Conservation (phyloP, 2,113 vertebrate species). For the Plotosus lineatus region DNA sequence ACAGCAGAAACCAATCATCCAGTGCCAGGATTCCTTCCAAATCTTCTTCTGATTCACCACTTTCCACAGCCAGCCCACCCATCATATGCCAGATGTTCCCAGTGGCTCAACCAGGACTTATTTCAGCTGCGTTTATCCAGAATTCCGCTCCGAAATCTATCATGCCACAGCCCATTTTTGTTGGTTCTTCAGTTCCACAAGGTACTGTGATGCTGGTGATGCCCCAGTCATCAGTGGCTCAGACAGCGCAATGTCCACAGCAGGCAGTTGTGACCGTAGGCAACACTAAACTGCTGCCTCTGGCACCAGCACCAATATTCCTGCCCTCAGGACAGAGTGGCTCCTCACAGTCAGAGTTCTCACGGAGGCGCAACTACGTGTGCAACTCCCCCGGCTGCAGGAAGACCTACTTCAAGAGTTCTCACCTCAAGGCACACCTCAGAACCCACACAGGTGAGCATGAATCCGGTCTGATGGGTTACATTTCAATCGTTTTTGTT, state of each 20-base stretch:
- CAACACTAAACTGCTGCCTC: slow-evolving; percentile 87
- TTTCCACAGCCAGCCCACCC: slow-evolving; percentile 75
- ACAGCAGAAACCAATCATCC: slow-evolving; percentile 36
- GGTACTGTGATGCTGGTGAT: slow-evolving; percentile 94
- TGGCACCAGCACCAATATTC: slow-evolving; percentile 90
- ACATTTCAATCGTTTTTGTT: background rate
- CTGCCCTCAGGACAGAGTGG: slow-evolving; percentile 78
- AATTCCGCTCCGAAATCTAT: slow-evolving; percentile 73
- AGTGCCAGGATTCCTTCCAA: slow-evolving; percentile 45
- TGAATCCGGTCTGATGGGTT: background rate
- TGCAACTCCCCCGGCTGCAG: slow-evolving; percentile 91
- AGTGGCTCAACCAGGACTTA: slow-evolving; percentile 78
- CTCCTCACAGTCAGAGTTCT: slow-evolving; percentile 83
- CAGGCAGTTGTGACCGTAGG: slow-evolving; percentile 83
- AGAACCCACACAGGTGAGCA: slow-evolving; percentile 89
- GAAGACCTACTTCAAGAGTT: slow-evolving; percentile 99
- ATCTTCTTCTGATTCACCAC: slow-evolving; percentile 64
- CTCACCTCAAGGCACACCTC: slow-evolving; percentile 97
- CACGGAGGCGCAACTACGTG: slow-evolving; percentile 89
- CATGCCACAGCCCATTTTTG: slow-evolving; percentile 78
- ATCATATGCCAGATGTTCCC: slow-evolving; percentile 96
- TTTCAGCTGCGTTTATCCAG: slow-evolving; percentile 85
- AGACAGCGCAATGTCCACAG: slow-evolving; percentile 71
- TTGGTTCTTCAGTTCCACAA: slow-evolving; percentile 84
- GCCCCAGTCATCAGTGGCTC: slow-evolving; percentile 78